Evolutionary conservation across 2,113 vertebrate species (phyloP), one percentile per base, ranked within the genome.

Genomic region (Diadophis punctatus): DNA sequence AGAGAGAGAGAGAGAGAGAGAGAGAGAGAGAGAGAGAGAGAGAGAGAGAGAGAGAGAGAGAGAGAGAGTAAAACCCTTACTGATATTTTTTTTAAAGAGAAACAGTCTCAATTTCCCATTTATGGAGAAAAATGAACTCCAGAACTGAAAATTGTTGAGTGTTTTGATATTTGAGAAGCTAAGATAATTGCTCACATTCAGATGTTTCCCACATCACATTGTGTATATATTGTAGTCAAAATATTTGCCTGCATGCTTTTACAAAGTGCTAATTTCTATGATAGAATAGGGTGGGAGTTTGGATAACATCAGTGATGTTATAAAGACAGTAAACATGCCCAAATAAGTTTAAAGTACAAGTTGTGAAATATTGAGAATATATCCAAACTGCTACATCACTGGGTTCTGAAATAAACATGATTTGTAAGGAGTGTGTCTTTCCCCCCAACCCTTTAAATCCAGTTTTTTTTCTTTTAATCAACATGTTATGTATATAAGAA

Each of bases 91-190:
- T 14, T 55, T 43, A 51, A 53, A 43, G n/a, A 90, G 23, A 8
- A 14, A 93, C 55, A 87, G 0, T 7, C 2, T 7, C 14, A 3
- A 43, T 93, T 20, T 0, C 56, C 16, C 23, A 86, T 20, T 91
- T 51, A 86, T 92, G 92, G 86, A 1, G 55, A 23, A 43, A 34
- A 63, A 34, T 14, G 74, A 11, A 43, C 7, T 43, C 1, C 53
- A 90, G 89, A 85, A 87, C 53, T 49, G 27, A 90, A 89, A n/a
- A 74, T 89, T 8, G 88, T 46, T 92, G 1, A 27, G 14, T 60
- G 30, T 3, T 89, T 92, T 91, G 58, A 68, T 93, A 25, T 87
- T 91, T 89, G 16, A 92, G 90, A 93, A 58, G 3, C 2, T 93
- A 51, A 91, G 90, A 46, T 93, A 25, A 91, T 90, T 52, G 58